Percentiles rank a stretch among this genome's conserved stretches.
phyloP scores from a whole-genome alignment of 2,888 invertebrate genomes.

The Escarpia spicata region DNA sequence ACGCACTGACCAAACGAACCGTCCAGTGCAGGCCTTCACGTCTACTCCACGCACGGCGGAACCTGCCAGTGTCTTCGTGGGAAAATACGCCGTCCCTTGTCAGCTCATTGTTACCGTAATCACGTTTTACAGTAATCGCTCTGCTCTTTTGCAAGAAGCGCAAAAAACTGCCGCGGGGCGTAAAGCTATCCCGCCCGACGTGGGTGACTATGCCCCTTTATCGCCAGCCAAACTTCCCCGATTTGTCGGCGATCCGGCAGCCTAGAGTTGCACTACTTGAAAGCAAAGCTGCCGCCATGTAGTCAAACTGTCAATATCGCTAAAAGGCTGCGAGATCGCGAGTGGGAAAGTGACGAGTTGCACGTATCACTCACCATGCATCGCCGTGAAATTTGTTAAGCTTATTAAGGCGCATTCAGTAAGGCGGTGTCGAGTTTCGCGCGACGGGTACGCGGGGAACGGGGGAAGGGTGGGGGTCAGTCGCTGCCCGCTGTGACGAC shows the following conservation, averaged over 20 bases:
- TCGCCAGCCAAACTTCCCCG: not conserved
- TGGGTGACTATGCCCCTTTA: not conserved
- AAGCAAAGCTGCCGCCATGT: not conserved
- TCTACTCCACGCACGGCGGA: not conserved
- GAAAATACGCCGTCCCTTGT: not conserved
- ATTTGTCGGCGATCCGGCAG: not conserved
- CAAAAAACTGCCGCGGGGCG: not conserved
- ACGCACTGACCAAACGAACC: not conserved
- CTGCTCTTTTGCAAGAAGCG: not conserved
- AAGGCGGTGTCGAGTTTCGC: not conserved
- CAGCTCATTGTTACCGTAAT: not conserved
- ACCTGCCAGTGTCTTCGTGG: not conserved
- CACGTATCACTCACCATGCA: not conserved
- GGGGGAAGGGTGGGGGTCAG: not conserved
- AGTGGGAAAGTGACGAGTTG: not conserved
- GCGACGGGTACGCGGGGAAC: not conserved
- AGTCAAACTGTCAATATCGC: not conserved
- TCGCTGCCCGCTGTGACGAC: not conserved
- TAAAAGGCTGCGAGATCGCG: not conserved
- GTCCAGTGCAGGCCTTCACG: not conserved
- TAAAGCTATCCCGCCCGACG: not conserved
- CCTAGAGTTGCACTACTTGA: not conserved
- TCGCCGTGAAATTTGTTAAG: slow-evolving; percentile 13
- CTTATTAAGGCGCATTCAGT: not conserved
- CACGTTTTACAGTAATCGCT: not conserved